These are phyloP conservation scores for Todiramphus chloris DNA, from an alignment of 2,113 vertebrate species.

Conservation along the genomic window DNA sequence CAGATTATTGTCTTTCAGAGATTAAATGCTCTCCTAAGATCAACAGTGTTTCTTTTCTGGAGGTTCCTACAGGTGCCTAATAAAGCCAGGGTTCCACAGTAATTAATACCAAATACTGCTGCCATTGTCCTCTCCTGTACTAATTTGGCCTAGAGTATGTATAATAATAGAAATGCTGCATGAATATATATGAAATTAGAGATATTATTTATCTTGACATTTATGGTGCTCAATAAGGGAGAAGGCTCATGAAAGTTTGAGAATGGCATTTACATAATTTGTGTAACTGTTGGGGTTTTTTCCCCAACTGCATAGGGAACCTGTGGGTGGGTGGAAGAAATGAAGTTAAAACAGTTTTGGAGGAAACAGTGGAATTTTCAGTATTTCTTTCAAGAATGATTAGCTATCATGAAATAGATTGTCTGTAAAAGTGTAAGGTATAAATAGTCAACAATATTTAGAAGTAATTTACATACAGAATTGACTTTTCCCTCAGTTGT, in stretches of 20 bases:
- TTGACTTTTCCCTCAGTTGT: fast-evolving
- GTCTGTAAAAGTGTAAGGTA: not conserved
- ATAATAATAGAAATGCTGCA: not conserved
- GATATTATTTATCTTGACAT: not conserved
- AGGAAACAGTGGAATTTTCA: not conserved
- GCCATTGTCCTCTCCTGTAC: not conserved
- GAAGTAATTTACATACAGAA: not conserved
- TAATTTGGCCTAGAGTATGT: fast-evolving
- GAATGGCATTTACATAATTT: not conserved
- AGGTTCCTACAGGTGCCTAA: not conserved
- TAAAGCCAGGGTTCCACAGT: not conserved
- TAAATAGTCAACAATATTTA: not conserved
- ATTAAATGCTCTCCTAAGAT: not conserved
- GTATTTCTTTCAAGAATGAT: not conserved
- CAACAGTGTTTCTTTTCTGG: not conserved
- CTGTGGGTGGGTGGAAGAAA: not conserved
- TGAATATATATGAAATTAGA: not conserved
- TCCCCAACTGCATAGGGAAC: not conserved
- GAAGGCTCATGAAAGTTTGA: not conserved
- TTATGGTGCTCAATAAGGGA: not conserved
- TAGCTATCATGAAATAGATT: not conserved
- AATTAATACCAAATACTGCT: not conserved
- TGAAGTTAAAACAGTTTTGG: not conserved
- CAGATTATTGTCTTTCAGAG: not conserved
- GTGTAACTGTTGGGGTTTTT: not conserved